Conservation (phyloP, 1,140 invertebrate genomes). For the Eulimnadia texana region DNA sequence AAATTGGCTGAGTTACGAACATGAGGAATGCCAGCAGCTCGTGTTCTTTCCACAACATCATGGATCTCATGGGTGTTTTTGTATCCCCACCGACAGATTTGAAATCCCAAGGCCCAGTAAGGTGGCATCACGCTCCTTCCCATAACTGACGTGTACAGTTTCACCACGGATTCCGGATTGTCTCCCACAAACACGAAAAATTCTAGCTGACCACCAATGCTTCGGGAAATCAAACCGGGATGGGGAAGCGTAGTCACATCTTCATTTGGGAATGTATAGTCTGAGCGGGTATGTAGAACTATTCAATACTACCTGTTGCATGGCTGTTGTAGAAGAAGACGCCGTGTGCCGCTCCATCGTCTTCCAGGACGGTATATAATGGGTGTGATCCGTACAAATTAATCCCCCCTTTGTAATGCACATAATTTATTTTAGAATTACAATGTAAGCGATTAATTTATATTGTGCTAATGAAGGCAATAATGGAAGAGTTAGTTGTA, state of each 20-base stretch:
- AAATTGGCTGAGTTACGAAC: too few relatives aligned
- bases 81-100: slow-evolving; percentile 34
- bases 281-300: too few relatives aligned
- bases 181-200: slow-evolving; percentile 30
- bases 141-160: slow-evolving; percentile 31
- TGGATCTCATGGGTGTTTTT: slow-evolving; percentile 27
- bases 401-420: slow-evolving; percentile 21
- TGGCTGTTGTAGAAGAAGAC: slow-evolving; percentile 26
- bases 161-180: slow-evolving; percentile 31
- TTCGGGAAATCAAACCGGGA: slow-evolving; percentile 27
- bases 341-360: slow-evolving; percentile 28
- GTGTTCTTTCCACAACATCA: slow-evolving; percentile 26
- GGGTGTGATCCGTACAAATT: slow-evolving; percentile 73
- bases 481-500: too few relatives aligned
- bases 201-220: slow-evolving; percentile 30
- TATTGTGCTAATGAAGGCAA: too few relatives aligned
- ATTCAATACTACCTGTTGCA: slow-evolving; percentile 16
- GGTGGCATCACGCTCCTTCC: slow-evolving; percentile 29
- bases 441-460: too few relatives aligned
- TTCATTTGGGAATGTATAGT: too few relatives aligned
- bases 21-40: slow-evolving; percentile 29
- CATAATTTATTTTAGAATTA: too few relatives aligned
- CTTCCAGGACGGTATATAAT: slow-evolving; percentile 33
- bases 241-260: slow-evolving; percentile 14
- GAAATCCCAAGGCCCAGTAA: slow-evolving; percentile 36